Percentiles rank a stretch among this genome's conserved stretches.
Conservation (phyloP, 1,140 invertebrate genomes). For the Monomorium pharaonis region DNA sequence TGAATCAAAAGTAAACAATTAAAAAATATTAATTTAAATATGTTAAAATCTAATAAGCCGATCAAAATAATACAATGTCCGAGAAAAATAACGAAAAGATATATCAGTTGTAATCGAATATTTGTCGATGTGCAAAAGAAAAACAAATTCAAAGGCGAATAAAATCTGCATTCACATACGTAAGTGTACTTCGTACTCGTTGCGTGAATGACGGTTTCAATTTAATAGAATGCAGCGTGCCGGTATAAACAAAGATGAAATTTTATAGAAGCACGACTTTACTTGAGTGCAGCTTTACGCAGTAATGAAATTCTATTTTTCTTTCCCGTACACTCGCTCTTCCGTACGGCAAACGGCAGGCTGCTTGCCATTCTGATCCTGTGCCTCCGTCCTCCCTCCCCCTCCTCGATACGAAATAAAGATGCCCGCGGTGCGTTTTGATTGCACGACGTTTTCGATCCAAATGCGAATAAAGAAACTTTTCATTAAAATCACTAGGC, state of each 20-base stretch:
- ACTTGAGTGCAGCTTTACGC: slow-evolving; percentile 43
- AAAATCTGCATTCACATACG: slow-evolving; percentile 2
- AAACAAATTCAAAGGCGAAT: slow-evolving; percentile 27
- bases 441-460: slow-evolving; percentile 24
- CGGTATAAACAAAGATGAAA: slow-evolving; percentile 53
- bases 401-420: slow-evolving; percentile 42
- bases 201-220: slow-evolving; percentile 53
- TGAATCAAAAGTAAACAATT: neutral
- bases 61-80: neutral
- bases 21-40: neutral
- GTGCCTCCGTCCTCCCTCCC: too few relatives aligned
- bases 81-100: neutral
- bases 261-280: slow-evolving; percentile 58
- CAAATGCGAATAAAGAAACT: slow-evolving; percentile 21
- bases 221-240: slow-evolving; percentile 46
- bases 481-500: neutral
- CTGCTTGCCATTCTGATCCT: slow-evolving; percentile 54
- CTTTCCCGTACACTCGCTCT: slow-evolving; percentile 28
- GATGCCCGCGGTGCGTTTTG: slow-evolving; percentile 38
- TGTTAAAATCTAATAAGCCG: neutral
- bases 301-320: slow-evolving; percentile 59
- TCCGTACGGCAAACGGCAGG: slow-evolving; percentile 35
- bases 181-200: neutral
- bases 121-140: neutral
- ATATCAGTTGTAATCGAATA: neutral